Evolutionary conservation across 2,113 vertebrate species (phyloP).

Genomic region (Nesospiza acunhae): DNA sequence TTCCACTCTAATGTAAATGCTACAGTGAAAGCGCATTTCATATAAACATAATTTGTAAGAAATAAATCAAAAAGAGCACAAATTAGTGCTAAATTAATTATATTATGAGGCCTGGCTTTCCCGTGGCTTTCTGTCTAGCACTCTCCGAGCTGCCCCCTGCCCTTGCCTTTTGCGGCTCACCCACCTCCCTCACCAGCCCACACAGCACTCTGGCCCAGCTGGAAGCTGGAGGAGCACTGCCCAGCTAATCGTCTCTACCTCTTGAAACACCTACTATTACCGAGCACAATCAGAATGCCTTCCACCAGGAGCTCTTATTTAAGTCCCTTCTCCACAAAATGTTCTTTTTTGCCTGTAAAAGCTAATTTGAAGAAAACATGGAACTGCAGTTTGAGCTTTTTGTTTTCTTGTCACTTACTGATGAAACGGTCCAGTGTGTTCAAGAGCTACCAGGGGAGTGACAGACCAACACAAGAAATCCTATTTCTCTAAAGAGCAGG

Average conservation of each 20-base stretch:
- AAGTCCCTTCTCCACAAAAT: neutral
- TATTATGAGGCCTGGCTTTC: neutral
- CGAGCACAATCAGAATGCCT: neutral
- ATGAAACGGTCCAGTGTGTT: neutral
- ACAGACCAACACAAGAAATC: neutral
- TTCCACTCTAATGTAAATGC: neutral
- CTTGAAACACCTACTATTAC: neutral
- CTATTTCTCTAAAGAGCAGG: neutral
- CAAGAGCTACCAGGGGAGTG: neutral
- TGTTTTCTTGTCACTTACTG: neutral
- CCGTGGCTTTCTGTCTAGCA: neutral
- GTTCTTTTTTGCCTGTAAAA: neutral
- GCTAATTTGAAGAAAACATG: neutral
- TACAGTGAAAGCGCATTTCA: neutral
- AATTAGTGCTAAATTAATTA: neutral
- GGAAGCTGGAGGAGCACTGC: fast-evolving
- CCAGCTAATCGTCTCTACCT: neutral
- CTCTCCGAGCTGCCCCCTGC: neutral
- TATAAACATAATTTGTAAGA: neutral
- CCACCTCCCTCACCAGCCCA: neutral
- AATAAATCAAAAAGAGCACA: neutral
- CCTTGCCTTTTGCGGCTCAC: neutral
- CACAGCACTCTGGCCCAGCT: fast-evolving
- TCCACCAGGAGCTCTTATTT: neutral
- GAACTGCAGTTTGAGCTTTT: neutral